phyloP scores from a whole-genome alignment of 2,888 invertebrate genomes.

The Temnothorax rugatulus region DNA sequence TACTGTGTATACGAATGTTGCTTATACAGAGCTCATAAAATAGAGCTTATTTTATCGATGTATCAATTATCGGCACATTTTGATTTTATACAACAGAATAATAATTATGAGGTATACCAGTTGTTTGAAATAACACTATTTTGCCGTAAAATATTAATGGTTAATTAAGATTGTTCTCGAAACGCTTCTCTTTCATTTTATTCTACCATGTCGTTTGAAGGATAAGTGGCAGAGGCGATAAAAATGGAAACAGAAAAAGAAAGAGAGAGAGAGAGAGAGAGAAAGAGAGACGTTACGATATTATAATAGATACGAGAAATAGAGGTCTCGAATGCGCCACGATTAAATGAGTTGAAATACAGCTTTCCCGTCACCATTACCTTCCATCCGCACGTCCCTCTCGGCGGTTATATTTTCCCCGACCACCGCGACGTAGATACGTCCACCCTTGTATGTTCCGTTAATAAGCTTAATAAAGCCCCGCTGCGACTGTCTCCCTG shows the following conservation, averaged over 20 bases:
- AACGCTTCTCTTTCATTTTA: slow-evolving; percentile 23
- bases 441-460: slow-evolving; percentile 74
- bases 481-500: slow-evolving; percentile 69
- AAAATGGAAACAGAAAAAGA: slow-evolving; percentile 44
- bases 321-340: slow-evolving; percentile 60
- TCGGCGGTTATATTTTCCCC: slow-evolving; percentile 72
- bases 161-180: slow-evolving; percentile 21
- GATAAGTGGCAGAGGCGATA: slow-evolving; percentile 16
- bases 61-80: background rate
- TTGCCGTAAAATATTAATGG: background rate
- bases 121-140: background rate
- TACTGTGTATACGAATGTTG: background rate
- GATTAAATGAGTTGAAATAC: slow-evolving; percentile 67
- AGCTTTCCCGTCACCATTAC: slow-evolving; percentile 64
- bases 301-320: slow-evolving; percentile 59
- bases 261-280: background rate
- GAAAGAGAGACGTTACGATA: slow-evolving; percentile 61
- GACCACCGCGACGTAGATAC: slow-evolving; percentile 72
- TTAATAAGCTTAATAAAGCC: slow-evolving; percentile 84
- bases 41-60: background rate
- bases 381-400: slow-evolving; percentile 63
- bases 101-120: background rate
- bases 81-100: background rate
- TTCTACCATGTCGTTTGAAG: slow-evolving; percentile 36
- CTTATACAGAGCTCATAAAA: background rate